Evolutionary conservation across 2,888 invertebrate species (phyloP).

Genomic region (Oxyteleia sp.): DNA sequence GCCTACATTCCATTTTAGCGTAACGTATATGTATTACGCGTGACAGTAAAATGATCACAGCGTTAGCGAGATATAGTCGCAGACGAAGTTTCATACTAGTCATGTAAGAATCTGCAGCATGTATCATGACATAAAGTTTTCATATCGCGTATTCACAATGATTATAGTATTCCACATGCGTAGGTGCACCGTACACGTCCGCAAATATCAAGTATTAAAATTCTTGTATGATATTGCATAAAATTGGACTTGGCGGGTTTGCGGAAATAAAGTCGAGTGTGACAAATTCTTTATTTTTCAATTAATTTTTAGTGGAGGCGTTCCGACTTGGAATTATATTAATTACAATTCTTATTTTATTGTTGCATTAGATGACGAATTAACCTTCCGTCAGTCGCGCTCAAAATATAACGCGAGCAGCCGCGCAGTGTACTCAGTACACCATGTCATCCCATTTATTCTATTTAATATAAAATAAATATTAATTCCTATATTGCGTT

Average conservation of each 20-base stretch:
- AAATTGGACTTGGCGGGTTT: conserved; percentile 31
- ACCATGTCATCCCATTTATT: too few species aligned
- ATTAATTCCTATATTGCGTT: too few species aligned
- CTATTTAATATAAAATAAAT: too few species aligned
- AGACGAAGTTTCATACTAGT: conserved; percentile 35
- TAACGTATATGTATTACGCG: neutral
- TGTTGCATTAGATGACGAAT: too few species aligned
- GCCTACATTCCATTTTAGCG: conserved; percentile 2
- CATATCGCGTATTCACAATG: conserved; percentile 48
- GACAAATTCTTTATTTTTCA: neutral
- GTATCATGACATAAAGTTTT: conserved; percentile 42
- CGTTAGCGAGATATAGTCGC: conserved; percentile 7
- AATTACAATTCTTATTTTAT: too few species aligned
- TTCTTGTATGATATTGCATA: conserved; percentile 34
- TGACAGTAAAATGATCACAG: conserved; percentile 24
- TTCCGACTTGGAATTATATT: too few species aligned
- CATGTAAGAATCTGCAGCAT: conserved; percentile 35
- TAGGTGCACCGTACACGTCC: conserved; percentile 12
- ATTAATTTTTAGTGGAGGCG: too few species aligned
- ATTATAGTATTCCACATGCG: conserved; percentile 20
- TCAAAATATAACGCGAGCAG: too few species aligned
- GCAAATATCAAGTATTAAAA: conserved; percentile 52
- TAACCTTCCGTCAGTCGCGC: too few species aligned
- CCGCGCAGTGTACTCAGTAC: too few species aligned
- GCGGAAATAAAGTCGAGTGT: neutral